These are phyloP conservation scores for Lepidochrysops patricia DNA, from an alignment of 2,888 invertebrate genomes.

Conservation along the genomic window DNA sequence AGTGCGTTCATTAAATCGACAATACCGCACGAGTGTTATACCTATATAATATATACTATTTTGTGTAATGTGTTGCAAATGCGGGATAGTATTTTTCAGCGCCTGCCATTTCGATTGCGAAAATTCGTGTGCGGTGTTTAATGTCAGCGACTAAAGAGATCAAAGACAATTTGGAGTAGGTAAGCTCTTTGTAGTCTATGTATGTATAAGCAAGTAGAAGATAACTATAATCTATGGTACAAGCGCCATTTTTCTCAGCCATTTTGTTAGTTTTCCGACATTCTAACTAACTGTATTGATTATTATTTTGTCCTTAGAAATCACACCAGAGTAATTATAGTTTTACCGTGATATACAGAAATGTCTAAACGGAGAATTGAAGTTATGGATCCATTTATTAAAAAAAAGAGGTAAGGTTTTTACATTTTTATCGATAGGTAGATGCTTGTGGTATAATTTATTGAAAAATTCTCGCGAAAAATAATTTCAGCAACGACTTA, in stretches of 20 bases:
- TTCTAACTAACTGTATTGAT: background rate
- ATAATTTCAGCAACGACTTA: background rate
- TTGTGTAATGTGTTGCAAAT: too few species aligned
- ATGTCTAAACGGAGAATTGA: slow-evolving; percentile 92
- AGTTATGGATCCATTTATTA: slow-evolving; percentile 87
- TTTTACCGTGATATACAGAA: background rate
- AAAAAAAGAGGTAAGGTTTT: slow-evolving; percentile 78
- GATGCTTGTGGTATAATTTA: background rate
- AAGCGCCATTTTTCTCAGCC: background rate
- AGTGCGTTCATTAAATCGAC: too few species aligned
- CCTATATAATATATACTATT: too few species aligned
- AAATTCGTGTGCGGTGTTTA: too few species aligned
- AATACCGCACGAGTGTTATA: too few species aligned
- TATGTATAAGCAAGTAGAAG: too few species aligned
- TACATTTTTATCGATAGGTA: too few species aligned
- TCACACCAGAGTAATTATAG: background rate
- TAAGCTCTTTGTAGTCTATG: too few species aligned
- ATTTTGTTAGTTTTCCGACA: background rate
- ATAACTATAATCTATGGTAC: background rate
- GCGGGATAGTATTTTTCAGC: too few species aligned
- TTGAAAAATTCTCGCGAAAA: background rate
- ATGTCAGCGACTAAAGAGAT: too few species aligned
- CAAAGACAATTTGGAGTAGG: too few species aligned
- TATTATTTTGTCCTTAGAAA: background rate
- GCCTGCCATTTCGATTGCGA: too few species aligned